Evolutionary conservation across 2,888 invertebrate genomes (phyloP).

Genomic region (Piscicola geometra): DNA sequence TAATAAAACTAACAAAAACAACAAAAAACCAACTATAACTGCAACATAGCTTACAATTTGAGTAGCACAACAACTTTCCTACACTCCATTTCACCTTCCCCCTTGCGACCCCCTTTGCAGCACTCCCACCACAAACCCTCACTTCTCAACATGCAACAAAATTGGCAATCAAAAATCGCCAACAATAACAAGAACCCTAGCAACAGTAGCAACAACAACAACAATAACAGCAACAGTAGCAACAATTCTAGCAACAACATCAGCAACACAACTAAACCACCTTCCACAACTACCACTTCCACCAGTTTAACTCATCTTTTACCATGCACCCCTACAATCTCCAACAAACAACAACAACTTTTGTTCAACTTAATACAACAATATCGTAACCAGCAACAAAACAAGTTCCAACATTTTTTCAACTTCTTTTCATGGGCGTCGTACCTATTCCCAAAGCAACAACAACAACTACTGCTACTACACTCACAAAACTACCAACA

Average conservation of each 20-base stretch:
- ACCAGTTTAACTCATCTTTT: not conserved
- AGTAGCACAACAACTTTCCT: not conserved
- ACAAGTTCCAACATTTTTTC: not conserved
- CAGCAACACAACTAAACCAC: too few relatives aligned
- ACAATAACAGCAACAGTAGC: too few relatives aligned
- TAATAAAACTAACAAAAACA: not conserved
- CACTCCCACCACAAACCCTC: not conserved
- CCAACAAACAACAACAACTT: not conserved
- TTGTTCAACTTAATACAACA: not conserved
- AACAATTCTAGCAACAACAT: too few relatives aligned
- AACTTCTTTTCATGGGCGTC: too few relatives aligned
- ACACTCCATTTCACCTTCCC: not conserved
- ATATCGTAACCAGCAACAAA: not conserved
- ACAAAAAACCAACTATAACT: too few relatives aligned
- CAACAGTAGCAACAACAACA: too few relatives aligned
- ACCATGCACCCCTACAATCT: not conserved
- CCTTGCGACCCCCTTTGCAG: not conserved
- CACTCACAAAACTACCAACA: not conserved
- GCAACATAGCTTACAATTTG: too few relatives aligned
- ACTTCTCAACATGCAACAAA: too few relatives aligned
- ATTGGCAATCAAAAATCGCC: too few relatives aligned
- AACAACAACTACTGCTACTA: constrained; percentile 10
- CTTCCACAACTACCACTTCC: not conserved
- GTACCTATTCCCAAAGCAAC: not conserved
- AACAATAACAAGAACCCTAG: too few relatives aligned